These are phyloP conservation scores for Chloropsis cyanopogon DNA, from an alignment of 2,113 vertebrate species.

Conservation along the genomic window DNA sequence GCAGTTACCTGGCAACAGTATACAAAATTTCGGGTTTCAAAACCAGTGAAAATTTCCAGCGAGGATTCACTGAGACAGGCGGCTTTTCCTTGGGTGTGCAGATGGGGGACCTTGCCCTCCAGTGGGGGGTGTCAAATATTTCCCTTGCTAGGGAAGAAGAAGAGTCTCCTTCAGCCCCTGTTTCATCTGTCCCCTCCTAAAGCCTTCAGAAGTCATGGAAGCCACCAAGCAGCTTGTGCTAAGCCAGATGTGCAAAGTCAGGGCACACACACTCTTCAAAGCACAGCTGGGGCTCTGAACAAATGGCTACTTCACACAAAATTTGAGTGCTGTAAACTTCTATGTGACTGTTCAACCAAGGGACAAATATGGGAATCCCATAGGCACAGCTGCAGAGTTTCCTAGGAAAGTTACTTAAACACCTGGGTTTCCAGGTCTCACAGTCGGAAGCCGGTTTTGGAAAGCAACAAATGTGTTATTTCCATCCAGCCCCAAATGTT, in stretches of 20 bases:
- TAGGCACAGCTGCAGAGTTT: not conserved
- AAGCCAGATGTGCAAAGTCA: not conserved
- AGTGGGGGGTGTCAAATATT: rapidly evolving
- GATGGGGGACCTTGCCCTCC: not conserved
- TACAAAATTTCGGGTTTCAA: not conserved
- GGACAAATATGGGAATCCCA: rapidly evolving
- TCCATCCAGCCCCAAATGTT: not conserved
- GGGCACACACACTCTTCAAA: not conserved
- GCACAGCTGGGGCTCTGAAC: not conserved
- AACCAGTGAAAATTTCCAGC: not conserved
- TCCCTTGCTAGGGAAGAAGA: not conserved
- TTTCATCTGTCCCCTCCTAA: not conserved
- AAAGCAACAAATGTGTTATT: not conserved
- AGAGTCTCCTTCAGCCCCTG: not conserved
- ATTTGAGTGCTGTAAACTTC: not conserved
- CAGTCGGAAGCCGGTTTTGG: not conserved
- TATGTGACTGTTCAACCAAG: rapidly evolving
- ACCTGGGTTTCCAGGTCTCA: not conserved
- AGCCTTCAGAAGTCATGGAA: not conserved
- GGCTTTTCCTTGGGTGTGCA: not conserved
- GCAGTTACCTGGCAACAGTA: constrained; percentile 56
- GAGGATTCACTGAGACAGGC: not conserved
- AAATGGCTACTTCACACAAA: not conserved
- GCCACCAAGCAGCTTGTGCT: not conserved
- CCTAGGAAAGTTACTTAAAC: not conserved